Percentiles rank a stretch among this genome's conserved stretches.
Evolutionary conservation across 1,140 invertebrate genomes (phyloP).

Genomic region (Metopolophium dirhodum): DNA sequence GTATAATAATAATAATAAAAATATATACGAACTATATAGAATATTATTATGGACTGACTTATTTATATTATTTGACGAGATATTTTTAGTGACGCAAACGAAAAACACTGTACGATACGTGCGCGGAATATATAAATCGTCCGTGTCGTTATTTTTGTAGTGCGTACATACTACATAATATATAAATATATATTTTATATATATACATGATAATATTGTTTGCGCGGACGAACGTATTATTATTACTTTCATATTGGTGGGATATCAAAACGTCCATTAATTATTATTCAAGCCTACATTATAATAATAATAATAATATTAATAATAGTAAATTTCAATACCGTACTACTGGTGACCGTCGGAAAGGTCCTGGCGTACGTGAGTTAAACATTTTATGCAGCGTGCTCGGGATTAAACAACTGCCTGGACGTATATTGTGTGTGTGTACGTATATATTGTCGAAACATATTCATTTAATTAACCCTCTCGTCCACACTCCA

Average conservation of each 20-base stretch:
- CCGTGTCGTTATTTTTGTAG: not conserved
- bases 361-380: not conserved
- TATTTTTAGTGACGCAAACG: not conserved
- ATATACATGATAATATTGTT: too few species aligned
- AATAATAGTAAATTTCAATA: not conserved
- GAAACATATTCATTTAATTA: constrained; percentile 30
- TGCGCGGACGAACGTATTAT: not conserved
- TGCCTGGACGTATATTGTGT: not conserved
- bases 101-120: not conserved
- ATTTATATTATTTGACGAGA: not conserved
- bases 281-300: not conserved
- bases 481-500: not conserved
- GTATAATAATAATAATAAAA: not conserved
- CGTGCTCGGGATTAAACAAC: not conserved
- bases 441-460: not conserved
- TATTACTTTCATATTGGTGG: not conserved
- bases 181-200: too few species aligned
- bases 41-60: not conserved
- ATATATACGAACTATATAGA: not conserved
- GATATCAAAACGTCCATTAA: not conserved
- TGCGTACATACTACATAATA: too few species aligned
- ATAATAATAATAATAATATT: not conserved
- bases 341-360: too few species aligned
- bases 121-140: not conserved
- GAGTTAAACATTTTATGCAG: not conserved